A percentile compares a stretch with the other conserved stretches of the same genome.
phyloP scores from a whole-genome alignment of 2,888 invertebrate species.

The Odiellus spinosus region DNA sequence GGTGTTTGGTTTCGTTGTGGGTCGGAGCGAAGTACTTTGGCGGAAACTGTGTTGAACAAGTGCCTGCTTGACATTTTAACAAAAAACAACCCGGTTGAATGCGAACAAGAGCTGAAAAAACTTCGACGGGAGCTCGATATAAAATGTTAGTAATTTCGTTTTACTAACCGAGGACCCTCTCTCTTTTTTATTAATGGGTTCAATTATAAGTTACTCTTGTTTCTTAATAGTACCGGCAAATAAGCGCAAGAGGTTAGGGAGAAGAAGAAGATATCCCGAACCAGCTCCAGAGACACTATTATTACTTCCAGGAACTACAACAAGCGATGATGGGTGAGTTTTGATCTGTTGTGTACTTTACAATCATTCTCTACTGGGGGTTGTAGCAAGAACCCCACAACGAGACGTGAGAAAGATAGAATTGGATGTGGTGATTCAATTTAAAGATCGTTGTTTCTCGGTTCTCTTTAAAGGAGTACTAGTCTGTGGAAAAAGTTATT shows the following conservation, averaged over 20 bases:
- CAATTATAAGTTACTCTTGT: not conserved
- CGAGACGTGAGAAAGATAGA: too few species aligned
- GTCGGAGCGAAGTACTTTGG: too few species aligned
- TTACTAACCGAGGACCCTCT: too few species aligned
- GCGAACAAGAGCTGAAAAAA: constrained; percentile 28
- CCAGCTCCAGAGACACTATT: constrained; percentile 18
- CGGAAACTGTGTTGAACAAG: constrained; percentile 20
- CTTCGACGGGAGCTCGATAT: constrained; percentile 26
- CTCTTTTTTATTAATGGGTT: not conserved
- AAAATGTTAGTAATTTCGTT: constrained; percentile 22
- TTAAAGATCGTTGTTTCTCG: too few species aligned
- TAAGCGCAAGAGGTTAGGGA: constrained; percentile 21
- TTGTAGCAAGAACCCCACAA: too few species aligned
- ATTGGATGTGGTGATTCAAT: too few species aligned
- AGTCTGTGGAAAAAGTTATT: too few species aligned
- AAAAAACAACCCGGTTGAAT: constrained; percentile 26
- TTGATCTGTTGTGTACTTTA: not conserved
- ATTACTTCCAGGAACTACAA: constrained; percentile 15
- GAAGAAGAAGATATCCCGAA: constrained; percentile 20
- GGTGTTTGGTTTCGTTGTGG: too few species aligned
- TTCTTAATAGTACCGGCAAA: constrained; percentile 14
- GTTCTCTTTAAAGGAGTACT: too few species aligned
- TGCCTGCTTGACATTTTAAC: constrained; percentile 29
- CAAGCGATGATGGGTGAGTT: constrained; percentile 14
- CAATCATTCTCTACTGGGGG: too few species aligned